phyloP scores from a whole-genome alignment of 1,140 invertebrate genomes.

The Aphaenogaster ashmeadi region DNA sequence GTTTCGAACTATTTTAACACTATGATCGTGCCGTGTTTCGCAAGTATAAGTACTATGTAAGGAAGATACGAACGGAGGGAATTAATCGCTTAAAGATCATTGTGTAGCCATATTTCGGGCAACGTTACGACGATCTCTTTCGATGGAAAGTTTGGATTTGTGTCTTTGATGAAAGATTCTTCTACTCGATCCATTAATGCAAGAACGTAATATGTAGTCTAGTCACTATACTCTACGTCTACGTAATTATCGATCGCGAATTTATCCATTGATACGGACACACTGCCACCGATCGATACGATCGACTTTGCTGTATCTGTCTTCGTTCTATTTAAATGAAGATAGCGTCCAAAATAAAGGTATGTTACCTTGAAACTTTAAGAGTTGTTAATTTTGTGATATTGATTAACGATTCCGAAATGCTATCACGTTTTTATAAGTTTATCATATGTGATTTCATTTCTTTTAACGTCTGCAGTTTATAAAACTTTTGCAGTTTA shows the following conservation, averaged over 20 bases:
- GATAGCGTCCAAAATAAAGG: constrained; percentile 49
- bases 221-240: constrained; percentile 22
- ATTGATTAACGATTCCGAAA: constrained; percentile 22
- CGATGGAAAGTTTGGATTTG: constrained; percentile 3
- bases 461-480: not conserved
- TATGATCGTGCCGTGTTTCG: constrained; percentile 45
- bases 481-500: not conserved
- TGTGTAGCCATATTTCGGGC: not conserved
- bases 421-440: not conserved
- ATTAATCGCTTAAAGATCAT: constrained; percentile 14
- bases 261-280: constrained; percentile 37
- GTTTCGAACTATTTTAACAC: constrained; percentile 31
- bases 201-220: constrained; percentile 31
- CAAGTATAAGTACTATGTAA: constrained; percentile 13
- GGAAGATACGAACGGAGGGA: not conserved
- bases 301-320: constrained; percentile 60
- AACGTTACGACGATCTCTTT: not conserved
- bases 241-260: constrained; percentile 30
- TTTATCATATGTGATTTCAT: constrained; percentile 29
- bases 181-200: constrained; percentile 4
- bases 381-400: constrained; percentile 40
- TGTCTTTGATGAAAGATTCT: constrained; percentile 9
- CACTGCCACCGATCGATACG: constrained; percentile 62
- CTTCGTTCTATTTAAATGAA: constrained; percentile 49
- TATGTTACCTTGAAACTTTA: constrained; percentile 31